Evolutionary conservation across 2,113 vertebrate genomes (phyloP).

Genomic region (Cinclus cinclus): DNA sequence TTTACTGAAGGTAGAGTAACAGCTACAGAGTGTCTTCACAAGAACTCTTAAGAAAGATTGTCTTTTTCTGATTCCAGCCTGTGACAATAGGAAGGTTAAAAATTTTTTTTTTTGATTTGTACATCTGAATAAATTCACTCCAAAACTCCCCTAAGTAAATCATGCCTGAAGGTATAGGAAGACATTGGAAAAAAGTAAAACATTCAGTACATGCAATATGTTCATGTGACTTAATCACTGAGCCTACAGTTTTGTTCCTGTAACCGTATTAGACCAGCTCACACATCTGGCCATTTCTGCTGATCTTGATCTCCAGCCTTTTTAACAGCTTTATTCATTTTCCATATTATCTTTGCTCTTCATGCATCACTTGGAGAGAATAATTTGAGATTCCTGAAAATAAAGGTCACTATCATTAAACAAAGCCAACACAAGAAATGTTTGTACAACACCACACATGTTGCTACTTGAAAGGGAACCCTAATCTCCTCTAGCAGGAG

Average conservation of each 20-base stretch:
- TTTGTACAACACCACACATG: background rate
- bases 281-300: background rate
- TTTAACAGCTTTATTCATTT: background rate
- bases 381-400: background rate
- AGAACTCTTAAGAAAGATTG: background rate
- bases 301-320: background rate
- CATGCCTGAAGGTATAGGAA: background rate
- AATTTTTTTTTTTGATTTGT: no score
- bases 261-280: background rate
- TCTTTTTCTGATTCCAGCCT: background rate
- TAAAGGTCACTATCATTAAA: background rate
- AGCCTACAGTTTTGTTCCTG: background rate
- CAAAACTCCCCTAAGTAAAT: background rate
- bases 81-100: background rate
- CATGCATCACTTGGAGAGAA: constrained; percentile 1
- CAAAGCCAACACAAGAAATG: constrained; percentile 5
- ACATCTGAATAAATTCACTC: background rate
- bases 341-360: background rate
- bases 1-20: background rate
- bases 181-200: background rate
- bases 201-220: background rate
- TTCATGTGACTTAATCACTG: background rate
- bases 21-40: background rate
- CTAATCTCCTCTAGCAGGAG: constrained; percentile 39
- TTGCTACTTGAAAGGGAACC: constrained; percentile 14